A percentile compares a stretch with the other conserved stretches of the same genome.
phyloP scores from a whole-genome alignment of 2,797 vertebrate species.

The Gambelia wislizenii region DNA sequence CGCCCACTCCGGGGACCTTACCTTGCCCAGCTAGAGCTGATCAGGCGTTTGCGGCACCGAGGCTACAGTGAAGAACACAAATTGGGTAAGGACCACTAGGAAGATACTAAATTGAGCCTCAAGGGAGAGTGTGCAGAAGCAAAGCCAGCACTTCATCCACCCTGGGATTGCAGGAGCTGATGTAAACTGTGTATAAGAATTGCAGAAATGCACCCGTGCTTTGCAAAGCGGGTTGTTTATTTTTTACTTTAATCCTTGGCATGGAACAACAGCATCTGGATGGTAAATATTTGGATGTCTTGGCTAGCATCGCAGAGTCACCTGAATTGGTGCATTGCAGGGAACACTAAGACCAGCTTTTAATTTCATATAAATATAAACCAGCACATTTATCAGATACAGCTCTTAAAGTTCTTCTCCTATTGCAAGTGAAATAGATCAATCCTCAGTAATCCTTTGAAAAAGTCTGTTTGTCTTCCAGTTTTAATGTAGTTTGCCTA shows the following conservation, averaged over 20 bases:
- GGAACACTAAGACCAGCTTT: not conserved
- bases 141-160: not conserved
- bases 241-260: not conserved
- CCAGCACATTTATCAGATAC: too few species aligned
- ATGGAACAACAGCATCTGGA: not conserved
- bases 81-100: slow-evolving; percentile 82
- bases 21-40: slow-evolving; percentile 92
- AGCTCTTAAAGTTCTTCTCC: not conserved
- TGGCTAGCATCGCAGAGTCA: too few species aligned
- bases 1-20: slow-evolving; percentile 90
- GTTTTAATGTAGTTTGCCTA: too few species aligned
- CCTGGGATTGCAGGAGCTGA: not conserved
- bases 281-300: not conserved
- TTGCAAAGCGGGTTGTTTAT: not conserved
- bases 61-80: slow-evolving; percentile 87
- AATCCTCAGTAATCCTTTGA: not conserved
- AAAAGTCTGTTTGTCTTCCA: not conserved
- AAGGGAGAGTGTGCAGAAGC: not conserved
- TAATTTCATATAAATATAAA: not conserved
- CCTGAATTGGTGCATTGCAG: not conserved
- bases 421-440: not conserved
- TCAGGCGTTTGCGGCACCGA: slow-evolving; percentile 84
- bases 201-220: not conserved
- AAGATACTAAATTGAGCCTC: rapidly evolving
- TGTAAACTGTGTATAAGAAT: rapidly evolving